Evolutionary conservation across 2,888 invertebrate genomes (phyloP), one percentile per base, ranked within the genome.

Genomic region (Marasmarcha lunaedactyla): DNA sequence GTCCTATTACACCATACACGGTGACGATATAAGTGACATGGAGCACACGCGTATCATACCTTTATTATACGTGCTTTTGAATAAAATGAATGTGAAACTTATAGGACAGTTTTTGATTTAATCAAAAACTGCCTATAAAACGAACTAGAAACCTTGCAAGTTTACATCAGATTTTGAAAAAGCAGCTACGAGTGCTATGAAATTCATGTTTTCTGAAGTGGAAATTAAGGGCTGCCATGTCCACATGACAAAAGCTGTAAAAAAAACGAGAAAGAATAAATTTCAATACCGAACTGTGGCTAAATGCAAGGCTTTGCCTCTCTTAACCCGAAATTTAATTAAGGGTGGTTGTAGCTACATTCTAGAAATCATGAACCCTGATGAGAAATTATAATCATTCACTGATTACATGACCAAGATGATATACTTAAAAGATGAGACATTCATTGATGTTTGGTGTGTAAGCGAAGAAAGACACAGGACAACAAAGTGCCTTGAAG

Each of bases 41-140:
- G 25, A 25, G 25, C 25, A 25, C 25, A 25, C 25, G 9, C 25
- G 25, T 25, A 9, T 13, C 10, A 3, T 30, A 26, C 13, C 30
- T 14, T 13, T 14, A 37, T 11, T 37, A 26, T 15, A 37, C 13
- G 37, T 26, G 27, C 26, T 37, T 9, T 26, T 37, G 37, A 27
- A 2, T 14, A 26, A 36, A 15, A 36, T 15, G 20, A 26, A 37
- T 12, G 37, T 25, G 11, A 20, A 37, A 25, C 37, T 10, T 37
- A 37, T 25, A 25, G 11, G 5, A 26, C 13, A 37, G 25, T 37
- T n/a, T 36, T 37, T 25, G 37, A 37, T 37, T 25, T 37, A 13
- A 20, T 37, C 11, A 3, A 42, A 39, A 25, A n/a, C 25, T 6
- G n/a, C n/a, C n/a, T n/a, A 9, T 25, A 25, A 25, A 6, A 25